These are phyloP conservation scores for Iphiclides podalirius DNA, from an alignment of 2,888 invertebrate genomes.

Conservation along the genomic window DNA sequence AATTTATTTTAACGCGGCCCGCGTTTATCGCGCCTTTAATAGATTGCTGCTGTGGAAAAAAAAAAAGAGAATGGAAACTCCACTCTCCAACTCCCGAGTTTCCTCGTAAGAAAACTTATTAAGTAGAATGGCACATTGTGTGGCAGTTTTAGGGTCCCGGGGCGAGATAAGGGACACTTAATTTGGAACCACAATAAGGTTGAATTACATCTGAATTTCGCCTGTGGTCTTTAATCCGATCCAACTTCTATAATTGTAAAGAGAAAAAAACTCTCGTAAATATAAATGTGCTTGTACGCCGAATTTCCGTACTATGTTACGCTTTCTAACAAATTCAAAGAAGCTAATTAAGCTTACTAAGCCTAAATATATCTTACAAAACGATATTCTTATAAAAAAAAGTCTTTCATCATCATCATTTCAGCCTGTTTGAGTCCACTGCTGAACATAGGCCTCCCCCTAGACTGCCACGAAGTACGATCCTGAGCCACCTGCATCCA, in stretches of 20 bases:
- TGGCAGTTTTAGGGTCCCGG: constrained; percentile 24
- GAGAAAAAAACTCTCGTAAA: background rate
- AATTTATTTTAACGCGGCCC: constrained; percentile 72
- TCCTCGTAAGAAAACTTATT: constrained; percentile 30
- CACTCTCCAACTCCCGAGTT: constrained; percentile 22
- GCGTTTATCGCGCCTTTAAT: constrained; percentile 70
- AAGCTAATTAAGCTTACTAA: too few species aligned
- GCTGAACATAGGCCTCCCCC: too few species aligned
- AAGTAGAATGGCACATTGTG: constrained; percentile 29
- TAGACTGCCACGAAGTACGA: too few species aligned
- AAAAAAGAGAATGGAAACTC: constrained; percentile 55
- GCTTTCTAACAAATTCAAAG: too few species aligned
- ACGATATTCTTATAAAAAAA: too few species aligned
- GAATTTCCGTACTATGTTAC: background rate
- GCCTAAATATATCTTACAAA: too few species aligned
- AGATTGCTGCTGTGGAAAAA: constrained; percentile 59
- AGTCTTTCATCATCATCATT: too few species aligned
- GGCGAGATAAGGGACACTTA: constrained; percentile 19
- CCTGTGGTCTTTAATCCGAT: constrained; percentile 6
- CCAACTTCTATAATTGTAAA: constrained; percentile 8
- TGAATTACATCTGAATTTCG: constrained; percentile 9
- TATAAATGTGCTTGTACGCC: background rate
- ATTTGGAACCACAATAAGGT: constrained; percentile 14
- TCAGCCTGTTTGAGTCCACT: too few species aligned
- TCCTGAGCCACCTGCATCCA: too few species aligned